A percentile compares a stretch with the other conserved stretches of the same genome.
These are phyloP conservation scores for Junco hyemalis DNA, from an alignment of 2,113 vertebrate species.

Conservation along the genomic window DNA sequence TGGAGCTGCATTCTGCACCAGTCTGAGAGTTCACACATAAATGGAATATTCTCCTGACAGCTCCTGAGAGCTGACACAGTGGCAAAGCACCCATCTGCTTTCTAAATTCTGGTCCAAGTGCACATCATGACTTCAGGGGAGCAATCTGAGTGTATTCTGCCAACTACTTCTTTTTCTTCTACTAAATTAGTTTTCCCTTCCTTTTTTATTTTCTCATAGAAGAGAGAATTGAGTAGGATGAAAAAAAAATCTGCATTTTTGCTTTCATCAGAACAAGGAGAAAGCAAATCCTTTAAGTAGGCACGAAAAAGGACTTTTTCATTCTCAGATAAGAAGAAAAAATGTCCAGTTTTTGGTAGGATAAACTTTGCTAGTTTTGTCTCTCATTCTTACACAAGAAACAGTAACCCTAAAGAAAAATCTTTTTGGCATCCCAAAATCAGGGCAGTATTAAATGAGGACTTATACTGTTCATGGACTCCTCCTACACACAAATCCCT, in stretches of 20 bases:
- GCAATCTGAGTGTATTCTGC: not conserved
- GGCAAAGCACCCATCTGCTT: not conserved
- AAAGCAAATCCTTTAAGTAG: not conserved
- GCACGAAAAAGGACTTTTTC: not conserved
- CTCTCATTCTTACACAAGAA: not conserved
- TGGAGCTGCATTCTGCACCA: not conserved
- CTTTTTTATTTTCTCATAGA: not conserved
- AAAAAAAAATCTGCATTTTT: not conserved
- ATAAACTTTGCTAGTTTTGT: not conserved
- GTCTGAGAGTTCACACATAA: not conserved
- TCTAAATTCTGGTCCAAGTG: not conserved
- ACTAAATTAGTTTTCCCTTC: not conserved
- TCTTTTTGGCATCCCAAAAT: not conserved
- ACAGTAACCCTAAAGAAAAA: not conserved
- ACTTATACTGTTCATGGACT: not conserved
- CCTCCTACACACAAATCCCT: not conserved
- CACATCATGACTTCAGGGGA: not conserved
- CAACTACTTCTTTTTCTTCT: not conserved
- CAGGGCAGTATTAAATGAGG: not conserved
- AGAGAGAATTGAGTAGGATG: not conserved
- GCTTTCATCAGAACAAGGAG: not conserved
- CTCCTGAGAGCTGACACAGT: not conserved
- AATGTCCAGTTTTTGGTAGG: not conserved
- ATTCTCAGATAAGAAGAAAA: not conserved
- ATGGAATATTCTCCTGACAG: not conserved